Evolutionary conservation across 2,113 vertebrate genomes (phyloP).

Genomic region (Hydropotes inermis): DNA sequence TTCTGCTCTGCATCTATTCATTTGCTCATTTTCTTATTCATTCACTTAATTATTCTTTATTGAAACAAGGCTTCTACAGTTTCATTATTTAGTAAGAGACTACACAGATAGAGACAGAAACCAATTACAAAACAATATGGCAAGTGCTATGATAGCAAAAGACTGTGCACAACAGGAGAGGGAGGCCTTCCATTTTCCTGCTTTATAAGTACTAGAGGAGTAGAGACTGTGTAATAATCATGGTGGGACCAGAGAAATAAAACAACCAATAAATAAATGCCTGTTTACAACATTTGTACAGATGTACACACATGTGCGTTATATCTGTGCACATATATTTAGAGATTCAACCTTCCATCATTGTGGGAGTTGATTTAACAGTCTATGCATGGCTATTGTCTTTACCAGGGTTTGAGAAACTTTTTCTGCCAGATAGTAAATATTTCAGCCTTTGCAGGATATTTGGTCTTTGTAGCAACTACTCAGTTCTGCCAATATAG

Average conservation of each 20-base stretch:
- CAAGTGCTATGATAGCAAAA: not conserved
- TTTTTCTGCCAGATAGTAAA: not conserved
- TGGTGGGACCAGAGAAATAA: not conserved
- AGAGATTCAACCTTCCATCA: not conserved
- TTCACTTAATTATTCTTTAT: not conserved
- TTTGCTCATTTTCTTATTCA: not conserved
- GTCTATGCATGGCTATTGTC: not conserved
- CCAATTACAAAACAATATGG: not conserved
- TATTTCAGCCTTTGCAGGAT: not conserved
- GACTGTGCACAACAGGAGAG: not conserved
- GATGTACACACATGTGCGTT: not conserved
- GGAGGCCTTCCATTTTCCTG: not conserved
- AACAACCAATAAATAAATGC: not conserved
- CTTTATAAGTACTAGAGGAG: not conserved
- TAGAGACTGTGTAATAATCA: not conserved
- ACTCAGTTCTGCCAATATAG: not conserved
- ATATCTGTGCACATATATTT: not conserved
- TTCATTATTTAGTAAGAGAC: constrained; percentile 22
- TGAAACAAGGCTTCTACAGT: not conserved
- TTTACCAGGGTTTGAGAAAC: not conserved
- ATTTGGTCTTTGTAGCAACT: not conserved
- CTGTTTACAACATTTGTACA: not conserved
- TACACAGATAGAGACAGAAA: not conserved
- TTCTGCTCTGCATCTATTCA: not conserved
- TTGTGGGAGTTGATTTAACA: not conserved